Evolutionary conservation across 2,888 invertebrate species (phyloP).

Genomic region (Dicycla oo): DNA sequence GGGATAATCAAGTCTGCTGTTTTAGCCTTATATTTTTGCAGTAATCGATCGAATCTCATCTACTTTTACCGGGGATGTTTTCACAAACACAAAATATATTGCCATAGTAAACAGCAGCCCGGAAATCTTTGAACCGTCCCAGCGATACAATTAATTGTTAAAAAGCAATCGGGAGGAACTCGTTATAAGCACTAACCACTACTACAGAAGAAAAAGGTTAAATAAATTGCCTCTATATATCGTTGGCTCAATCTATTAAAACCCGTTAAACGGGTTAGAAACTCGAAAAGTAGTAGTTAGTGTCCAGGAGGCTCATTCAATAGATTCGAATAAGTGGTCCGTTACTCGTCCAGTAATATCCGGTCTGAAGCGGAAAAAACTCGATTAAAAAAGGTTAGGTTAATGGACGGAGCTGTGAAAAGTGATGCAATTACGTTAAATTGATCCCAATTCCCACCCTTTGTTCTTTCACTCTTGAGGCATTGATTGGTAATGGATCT

Average conservation of each 20-base stretch:
- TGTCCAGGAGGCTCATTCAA: slow-evolving; percentile 81
- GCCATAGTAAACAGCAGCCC: slow-evolving; percentile 14
- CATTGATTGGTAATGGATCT: slow-evolving; percentile 67
- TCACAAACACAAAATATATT: slow-evolving; percentile 9
- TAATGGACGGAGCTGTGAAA: slow-evolving; percentile 84
- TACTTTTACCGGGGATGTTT: neutral
- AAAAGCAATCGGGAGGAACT: slow-evolving; percentile 55
- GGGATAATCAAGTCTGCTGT: neutral
- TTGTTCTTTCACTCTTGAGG: slow-evolving; percentile 76
- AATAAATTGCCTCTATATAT: slow-evolving; percentile 78
- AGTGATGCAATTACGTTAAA: slow-evolving; percentile 85
- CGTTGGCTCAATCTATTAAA: slow-evolving; percentile 81
- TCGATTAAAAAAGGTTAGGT: slow-evolving; percentile 85
- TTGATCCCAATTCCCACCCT: slow-evolving; percentile 82
- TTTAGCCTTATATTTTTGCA: neutral
- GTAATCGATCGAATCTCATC: neutral
- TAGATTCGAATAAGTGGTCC: slow-evolving; percentile 85
- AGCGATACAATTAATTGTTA: slow-evolving; percentile 50
- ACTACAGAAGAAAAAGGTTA: slow-evolving; percentile 59
- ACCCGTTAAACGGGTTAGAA: slow-evolving; percentile 82
- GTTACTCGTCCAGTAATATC: slow-evolving; percentile 86
- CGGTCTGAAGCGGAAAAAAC: slow-evolving; percentile 82
- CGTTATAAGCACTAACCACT: slow-evolving; percentile 45
- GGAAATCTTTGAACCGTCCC: slow-evolving; percentile 22
- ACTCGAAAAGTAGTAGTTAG: slow-evolving; percentile 84